These are phyloP conservation scores for Acanthoscelides obtectus DNA, from an alignment of 2,888 invertebrate genomes.

Conservation along the genomic window DNA sequence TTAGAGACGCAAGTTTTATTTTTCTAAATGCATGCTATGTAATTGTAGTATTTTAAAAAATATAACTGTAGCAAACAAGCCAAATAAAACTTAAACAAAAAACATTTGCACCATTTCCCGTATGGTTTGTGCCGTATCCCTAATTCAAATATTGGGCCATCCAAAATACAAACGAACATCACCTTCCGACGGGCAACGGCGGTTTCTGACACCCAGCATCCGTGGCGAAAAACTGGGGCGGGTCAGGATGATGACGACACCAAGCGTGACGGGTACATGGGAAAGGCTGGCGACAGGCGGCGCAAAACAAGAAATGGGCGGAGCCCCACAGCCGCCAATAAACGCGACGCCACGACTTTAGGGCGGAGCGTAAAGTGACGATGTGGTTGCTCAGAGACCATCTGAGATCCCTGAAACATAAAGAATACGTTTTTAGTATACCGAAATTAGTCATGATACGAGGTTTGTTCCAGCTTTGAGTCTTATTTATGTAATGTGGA, in stretches of 20 bases:
- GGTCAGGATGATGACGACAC: conserved; percentile 78
- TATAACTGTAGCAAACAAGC: no score
- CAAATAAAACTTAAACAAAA: no score
- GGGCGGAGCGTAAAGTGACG: conserved; percentile 66
- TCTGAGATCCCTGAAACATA: conserved; percentile 61
- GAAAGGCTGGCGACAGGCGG: conserved; percentile 71
- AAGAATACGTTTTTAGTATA: no score
- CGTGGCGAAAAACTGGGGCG: conserved; percentile 68
- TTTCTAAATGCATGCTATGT: no score
- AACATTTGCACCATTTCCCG: no score
- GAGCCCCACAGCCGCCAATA: conserved; percentile 95
- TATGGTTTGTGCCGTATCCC: no score
- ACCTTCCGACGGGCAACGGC: conserved; percentile 66
- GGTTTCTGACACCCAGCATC: conserved; percentile 54
- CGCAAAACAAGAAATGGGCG: conserved; percentile 81
- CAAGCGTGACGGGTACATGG: conserved; percentile 73
- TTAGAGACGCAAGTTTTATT: no score
- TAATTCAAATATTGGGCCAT: no score
- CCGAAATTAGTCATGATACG: no score
- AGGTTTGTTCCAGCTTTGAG: no score
- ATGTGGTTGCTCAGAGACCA: conserved; percentile 85
- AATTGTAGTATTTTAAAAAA: no score
- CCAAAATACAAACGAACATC: not conserved
- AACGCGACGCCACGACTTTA: conserved; percentile 80
- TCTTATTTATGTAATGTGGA: no score